Evolutionary conservation across 1,140 invertebrate species (phyloP).

Genomic region (Nixonia krombeini): DNA sequence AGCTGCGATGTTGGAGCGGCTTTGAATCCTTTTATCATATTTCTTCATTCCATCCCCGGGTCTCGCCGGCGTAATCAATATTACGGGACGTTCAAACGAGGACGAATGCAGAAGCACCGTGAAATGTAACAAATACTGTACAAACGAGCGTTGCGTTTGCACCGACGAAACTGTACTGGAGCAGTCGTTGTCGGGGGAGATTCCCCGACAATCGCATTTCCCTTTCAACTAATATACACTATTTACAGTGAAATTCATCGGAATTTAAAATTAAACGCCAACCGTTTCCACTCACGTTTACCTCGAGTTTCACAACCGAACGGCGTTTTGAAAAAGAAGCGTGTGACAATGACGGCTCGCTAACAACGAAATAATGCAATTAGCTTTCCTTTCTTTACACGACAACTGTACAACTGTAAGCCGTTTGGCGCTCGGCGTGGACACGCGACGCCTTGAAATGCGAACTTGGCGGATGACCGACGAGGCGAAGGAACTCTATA

Average conservation of each 20-base stretch:
- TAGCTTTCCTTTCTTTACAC: slow-evolving; percentile 15
- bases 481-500: slow-evolving; percentile 32
- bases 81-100: background rate
- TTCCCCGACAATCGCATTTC: slow-evolving; percentile 15
- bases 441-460: slow-evolving; percentile 11
- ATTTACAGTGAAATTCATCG: slow-evolving; percentile 28
- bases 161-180: slow-evolving; percentile 3
- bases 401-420: slow-evolving; percentile 25
- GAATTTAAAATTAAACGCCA: slow-evolving; percentile 33
- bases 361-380: slow-evolving; percentile 8
- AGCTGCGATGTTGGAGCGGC: slow-evolving; percentile 6
- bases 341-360: slow-evolving; percentile 7
- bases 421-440: slow-evolving; percentile 7
- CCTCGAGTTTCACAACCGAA: no score
- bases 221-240: slow-evolving; percentile 38
- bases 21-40: slow-evolving; percentile 14
- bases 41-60: background rate
- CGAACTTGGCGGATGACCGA: slow-evolving; percentile 15
- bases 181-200: slow-evolving; percentile 17
- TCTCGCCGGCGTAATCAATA: background rate
- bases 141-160: background rate
- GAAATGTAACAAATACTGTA: slow-evolving; percentile 31
- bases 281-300: background rate
- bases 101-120: slow-evolving; percentile 1
- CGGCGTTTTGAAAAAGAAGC: no score